Percentiles rank a stretch among this genome's conserved stretches.
Conservation (phyloP, 2,888 invertebrate genomes). For the Rhagonycha lutea region DNA sequence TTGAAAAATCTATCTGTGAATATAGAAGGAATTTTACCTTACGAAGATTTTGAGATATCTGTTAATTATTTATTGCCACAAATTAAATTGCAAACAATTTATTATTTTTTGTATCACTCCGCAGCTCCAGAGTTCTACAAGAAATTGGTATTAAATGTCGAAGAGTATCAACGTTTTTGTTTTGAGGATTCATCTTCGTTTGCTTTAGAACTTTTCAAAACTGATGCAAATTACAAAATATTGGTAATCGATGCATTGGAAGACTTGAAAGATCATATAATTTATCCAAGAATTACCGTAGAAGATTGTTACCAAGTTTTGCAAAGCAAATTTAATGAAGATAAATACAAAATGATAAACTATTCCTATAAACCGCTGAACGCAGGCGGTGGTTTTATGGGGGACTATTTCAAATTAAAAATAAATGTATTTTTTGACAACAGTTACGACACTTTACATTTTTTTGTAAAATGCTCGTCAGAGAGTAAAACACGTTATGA, state of each 20-base stretch:
- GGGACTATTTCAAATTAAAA: slow-evolving; percentile 39
- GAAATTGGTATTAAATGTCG: neutral
- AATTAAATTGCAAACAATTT: slow-evolving; percentile 23
- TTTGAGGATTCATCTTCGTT: neutral
- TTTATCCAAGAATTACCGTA: slow-evolving; percentile 25
- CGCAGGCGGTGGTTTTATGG: slow-evolving; percentile 38
- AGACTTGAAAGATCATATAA: slow-evolving; percentile 5
- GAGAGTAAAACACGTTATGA: slow-evolving; percentile 23
- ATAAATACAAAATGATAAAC: slow-evolving; percentile 29
- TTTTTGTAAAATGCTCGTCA: slow-evolving; percentile 40
- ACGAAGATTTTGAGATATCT: slow-evolving; percentile 17
- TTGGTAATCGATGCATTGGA: neutral
- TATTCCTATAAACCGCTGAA: slow-evolving; percentile 29
- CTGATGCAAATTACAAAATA: neutral
- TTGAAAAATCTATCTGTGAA: neutral
- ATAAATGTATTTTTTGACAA: slow-evolving; percentile 22
- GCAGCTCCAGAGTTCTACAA: neutral
- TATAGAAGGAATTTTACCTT: neutral
- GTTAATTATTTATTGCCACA: slow-evolving; percentile 22
- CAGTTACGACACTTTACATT: slow-evolving; percentile 23
- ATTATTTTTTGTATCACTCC: neutral
- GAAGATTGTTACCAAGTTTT: slow-evolving; percentile 38
- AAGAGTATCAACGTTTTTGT: neutral
- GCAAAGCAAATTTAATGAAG: slow-evolving; percentile 30
- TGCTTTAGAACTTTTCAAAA: neutral